Percentiles rank a stretch among this genome's conserved stretches.
Conservation (phyloP, 53 echinoderm and acorn worm species). For the Echinarachnius parma region DNA sequence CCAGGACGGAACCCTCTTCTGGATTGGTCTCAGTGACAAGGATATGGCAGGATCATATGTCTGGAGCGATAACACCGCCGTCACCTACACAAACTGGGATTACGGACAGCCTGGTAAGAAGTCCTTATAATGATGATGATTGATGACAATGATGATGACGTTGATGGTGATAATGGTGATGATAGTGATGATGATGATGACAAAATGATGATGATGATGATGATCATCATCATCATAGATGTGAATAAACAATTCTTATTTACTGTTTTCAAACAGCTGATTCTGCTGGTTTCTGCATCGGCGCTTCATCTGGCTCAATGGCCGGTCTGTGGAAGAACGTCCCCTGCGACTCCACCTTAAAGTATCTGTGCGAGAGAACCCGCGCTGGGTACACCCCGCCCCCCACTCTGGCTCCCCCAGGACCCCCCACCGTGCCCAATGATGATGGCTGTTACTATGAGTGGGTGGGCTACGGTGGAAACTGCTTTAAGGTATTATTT, state of each 20-base stretch:
- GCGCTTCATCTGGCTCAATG: constrained; percentile 52
- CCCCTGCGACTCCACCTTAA: constrained; percentile 34
- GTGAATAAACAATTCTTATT: too few relatives aligned
- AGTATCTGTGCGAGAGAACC: constrained; percentile 66
- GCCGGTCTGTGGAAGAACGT: constrained; percentile 73
- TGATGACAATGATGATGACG: neutral
- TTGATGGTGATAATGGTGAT: neutral
- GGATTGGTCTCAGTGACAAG: constrained; percentile 79
- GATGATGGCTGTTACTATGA: constrained; percentile 44
- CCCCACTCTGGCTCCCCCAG: constrained; percentile 47
- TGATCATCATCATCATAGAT: neutral
- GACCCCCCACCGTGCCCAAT: constrained; percentile 50
- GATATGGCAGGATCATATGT: constrained; percentile 43
- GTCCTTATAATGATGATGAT: neutral
- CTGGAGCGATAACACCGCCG: constrained; percentile 63
- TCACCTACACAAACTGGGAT: constrained; percentile 73
- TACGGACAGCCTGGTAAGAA: constrained; percentile 61
- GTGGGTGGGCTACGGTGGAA: constrained; percentile 67
- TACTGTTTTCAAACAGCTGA: constrained; percentile 41
- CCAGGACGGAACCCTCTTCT: constrained; percentile 58
- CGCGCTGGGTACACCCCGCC: constrained; percentile 61
- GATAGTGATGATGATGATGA: constrained; percentile 8
- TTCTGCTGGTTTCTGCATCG: constrained; percentile 60
- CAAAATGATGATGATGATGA: neutral
- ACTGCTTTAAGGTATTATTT: constrained; percentile 80